Percentiles rank a stretch among this genome's conserved stretches.
These are phyloP conservation scores for Cotesia vestalis DNA, from an alignment of 1,140 invertebrate genomes.

Conservation along the genomic window DNA sequence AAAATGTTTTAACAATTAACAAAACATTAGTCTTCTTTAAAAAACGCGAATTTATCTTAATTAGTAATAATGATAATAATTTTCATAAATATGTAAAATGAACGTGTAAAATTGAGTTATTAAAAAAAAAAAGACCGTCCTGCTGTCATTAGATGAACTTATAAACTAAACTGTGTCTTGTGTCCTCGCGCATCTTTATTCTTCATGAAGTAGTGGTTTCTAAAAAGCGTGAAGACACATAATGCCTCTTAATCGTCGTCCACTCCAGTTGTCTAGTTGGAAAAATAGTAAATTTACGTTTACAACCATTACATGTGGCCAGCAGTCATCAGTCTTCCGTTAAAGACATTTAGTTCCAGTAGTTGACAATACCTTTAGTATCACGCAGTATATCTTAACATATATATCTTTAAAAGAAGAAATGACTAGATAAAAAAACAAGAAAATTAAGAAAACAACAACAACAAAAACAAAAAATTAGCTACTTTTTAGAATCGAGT, in stretches of 20 bases:
- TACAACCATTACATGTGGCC: not conserved
- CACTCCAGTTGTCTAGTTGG: slow-evolving; percentile 36
- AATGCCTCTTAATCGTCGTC: slow-evolving; percentile 36
- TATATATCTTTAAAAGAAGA: not conserved
- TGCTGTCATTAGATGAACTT: slow-evolving; percentile 35
- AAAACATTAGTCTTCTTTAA: no score
- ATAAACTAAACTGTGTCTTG: slow-evolving; percentile 42
- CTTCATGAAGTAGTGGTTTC: slow-evolving; percentile 27
- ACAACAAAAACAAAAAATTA: no score
- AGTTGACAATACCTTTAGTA: slow-evolving; percentile 21
- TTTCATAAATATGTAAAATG: slow-evolving; percentile 12
- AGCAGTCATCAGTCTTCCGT: slow-evolving; percentile 5
- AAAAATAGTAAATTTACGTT: slow-evolving; percentile 20
- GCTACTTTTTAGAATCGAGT: not conserved
- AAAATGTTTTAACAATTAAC: no score
- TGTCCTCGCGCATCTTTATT: slow-evolving; percentile 40
- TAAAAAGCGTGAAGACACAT: slow-evolving; percentile 48
- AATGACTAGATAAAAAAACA: not conserved
- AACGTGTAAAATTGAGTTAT: no score
- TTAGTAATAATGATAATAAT: no score
- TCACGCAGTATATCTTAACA: not conserved
- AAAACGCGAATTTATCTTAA: no score
- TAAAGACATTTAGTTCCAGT: slow-evolving; percentile 34
- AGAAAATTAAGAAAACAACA: no score
- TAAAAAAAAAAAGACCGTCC: slow-evolving; percentile 23